Base-by-base conservation (phyloP, 2,888 invertebrate genomes). In the Andricus curvator region DNA sequence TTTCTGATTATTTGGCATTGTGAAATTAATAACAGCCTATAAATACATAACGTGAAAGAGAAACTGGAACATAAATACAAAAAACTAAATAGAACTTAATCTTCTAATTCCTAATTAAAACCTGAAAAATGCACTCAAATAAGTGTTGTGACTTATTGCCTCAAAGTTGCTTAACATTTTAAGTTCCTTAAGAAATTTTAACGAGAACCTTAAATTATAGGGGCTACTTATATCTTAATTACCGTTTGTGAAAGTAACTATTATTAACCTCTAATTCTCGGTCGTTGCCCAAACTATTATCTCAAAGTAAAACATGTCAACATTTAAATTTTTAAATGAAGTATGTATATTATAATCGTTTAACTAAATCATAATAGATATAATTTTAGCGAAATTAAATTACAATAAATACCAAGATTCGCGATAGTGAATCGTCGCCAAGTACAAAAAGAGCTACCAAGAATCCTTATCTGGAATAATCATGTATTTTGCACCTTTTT, bases 141-240 rank as follows among this genome's bases (percentile, higher is more conserved):
- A 44, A n/a, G 4, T 33, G 51, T 74, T 29, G 29, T 22, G 44
- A 29, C 51, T 20, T 74, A n/a, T 41, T 37, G n/a, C 4, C 11
- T 41, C 15, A 41, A 41, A 66, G n/a, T 37, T 33, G 29, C 70
- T 51, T 33, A 51, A 51, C n/a, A 51, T 51, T 74, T 20, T 20
- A 74, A 11, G 33, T 56, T 70, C 48, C 51, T 74, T 33, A 51
- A 8, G 29, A 29, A 62, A 29, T 74, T 56, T 20, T 56, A 33
- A 20, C 8, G 41, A 20, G 25, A 11, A 74, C 56, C 17, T 22
- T 44, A 74, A 51, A 25, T 74, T 20, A 41, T 41, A 29, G 11
- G 13, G 13, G 56, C 33, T 25, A 74, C 48, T 74, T 51, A n/a
- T 51, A 51, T 56, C 33, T 74, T 74, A 74, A 74, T 74, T 51